phyloP scores from a whole-genome alignment of 2,113 vertebrate species.

The Pagrus major region DNA sequence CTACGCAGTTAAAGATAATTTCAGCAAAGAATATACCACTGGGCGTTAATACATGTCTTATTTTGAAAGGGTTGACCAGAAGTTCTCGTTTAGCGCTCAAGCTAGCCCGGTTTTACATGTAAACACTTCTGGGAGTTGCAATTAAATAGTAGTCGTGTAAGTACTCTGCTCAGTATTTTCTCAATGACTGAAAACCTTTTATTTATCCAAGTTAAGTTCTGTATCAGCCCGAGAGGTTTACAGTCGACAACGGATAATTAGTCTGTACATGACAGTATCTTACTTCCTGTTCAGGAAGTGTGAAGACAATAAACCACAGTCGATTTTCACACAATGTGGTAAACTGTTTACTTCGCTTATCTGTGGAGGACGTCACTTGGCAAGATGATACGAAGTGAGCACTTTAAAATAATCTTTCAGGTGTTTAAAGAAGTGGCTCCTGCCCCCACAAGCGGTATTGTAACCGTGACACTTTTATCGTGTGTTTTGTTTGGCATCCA shows the following conservation, averaged over 20 bases:
- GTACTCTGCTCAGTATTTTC: too few species aligned
- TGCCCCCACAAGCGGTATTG: constrained; percentile 54
- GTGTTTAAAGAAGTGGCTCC: constrained; percentile 49
- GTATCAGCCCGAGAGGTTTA: not conserved
- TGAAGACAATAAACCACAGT: not conserved
- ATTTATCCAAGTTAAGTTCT: not conserved
- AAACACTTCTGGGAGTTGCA: too few species aligned
- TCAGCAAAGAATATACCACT: not conserved
- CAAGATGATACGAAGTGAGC: constrained; percentile 3
- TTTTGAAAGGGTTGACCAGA: constrained; percentile 36
- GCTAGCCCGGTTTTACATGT: not conserved
- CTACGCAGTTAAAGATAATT: not conserved
- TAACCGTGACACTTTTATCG: constrained; percentile 39
- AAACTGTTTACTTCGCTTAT: not conserved
- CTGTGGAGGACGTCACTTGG: not conserved
- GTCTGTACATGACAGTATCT: not conserved
- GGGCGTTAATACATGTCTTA: not conserved
- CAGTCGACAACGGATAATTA: not conserved
- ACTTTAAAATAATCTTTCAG: constrained; percentile 11
- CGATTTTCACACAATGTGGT: not conserved
- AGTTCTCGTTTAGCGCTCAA: fast-evolving
- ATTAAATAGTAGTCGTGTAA: not conserved
- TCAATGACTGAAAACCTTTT: not conserved
- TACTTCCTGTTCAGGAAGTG: constrained; percentile 26
- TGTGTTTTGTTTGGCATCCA: constrained; percentile 60